These are phyloP conservation scores for Quadriops clusia DNA, from an alignment of 2,888 invertebrate species.

Conservation along the genomic window DNA sequence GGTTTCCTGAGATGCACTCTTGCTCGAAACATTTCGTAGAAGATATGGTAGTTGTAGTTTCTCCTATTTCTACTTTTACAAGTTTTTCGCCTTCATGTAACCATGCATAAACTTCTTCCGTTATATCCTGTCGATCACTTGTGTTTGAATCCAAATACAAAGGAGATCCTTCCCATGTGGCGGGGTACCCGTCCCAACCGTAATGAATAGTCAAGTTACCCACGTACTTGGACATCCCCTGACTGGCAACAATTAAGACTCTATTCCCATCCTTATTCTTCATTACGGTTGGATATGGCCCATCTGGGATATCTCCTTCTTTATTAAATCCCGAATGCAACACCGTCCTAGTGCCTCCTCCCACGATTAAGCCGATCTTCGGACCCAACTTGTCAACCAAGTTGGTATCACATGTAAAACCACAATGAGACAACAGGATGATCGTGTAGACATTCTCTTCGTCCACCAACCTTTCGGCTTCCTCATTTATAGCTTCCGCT, in stretches of 20 bases:
- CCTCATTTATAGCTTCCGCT: constrained; percentile 49
- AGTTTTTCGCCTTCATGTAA: too few relatives aligned
- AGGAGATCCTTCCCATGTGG: constrained; percentile 55
- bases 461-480: constrained; percentile 47
- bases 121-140: too few relatives aligned
- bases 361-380: constrained; percentile 70
- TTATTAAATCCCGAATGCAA: constrained; percentile 55
- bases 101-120: too few relatives aligned
- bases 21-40: too few relatives aligned
- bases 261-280: constrained; percentile 42
- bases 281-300: constrained; percentile 60
- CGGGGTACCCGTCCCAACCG: constrained; percentile 51
- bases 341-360: constrained; percentile 71
- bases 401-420: constrained; percentile 51
- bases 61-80: too few relatives aligned
- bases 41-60: too few relatives aligned
- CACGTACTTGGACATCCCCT: constrained; percentile 61
- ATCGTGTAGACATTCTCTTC: constrained; percentile 59
- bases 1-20: too few relatives aligned
- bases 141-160: constrained; percentile 58
- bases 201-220: constrained; percentile 64
- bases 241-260: constrained; percentile 59
- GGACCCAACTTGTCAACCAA: constrained; percentile 53
- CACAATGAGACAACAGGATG: constrained; percentile 69
- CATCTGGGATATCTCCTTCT: constrained; percentile 44